These are phyloP conservation scores for Sapayoa aenigma DNA, from an alignment of 2,113 vertebrate species.

Conservation along the genomic window DNA sequence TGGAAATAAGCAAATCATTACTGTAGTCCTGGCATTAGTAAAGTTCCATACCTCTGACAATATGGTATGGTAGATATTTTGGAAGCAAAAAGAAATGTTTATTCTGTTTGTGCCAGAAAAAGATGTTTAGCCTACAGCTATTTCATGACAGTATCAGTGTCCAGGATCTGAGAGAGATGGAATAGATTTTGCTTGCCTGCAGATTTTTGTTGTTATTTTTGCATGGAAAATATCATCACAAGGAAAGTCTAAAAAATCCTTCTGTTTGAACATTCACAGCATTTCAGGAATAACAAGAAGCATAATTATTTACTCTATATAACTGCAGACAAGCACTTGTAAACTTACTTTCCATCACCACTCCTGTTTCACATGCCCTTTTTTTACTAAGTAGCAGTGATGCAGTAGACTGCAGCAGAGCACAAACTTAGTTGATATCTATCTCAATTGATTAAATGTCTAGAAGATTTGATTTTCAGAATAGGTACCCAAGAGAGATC, in stretches of 20 bases:
- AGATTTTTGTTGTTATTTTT: background rate
- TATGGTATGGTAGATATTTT: background rate
- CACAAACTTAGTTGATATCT: slow-evolving; percentile 28
- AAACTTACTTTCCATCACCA: background rate
- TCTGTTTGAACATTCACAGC: background rate
- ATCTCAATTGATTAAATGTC: slow-evolving; percentile 68
- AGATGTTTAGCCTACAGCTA: background rate
- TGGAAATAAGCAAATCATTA: background rate
- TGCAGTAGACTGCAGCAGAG: background rate
- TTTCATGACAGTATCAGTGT: background rate
- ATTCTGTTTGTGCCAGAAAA: background rate
- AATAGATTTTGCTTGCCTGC: background rate
- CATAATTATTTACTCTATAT: background rate
- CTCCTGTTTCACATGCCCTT: background rate
- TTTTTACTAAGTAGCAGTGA: background rate
- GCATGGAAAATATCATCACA: background rate
- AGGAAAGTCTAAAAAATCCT: background rate
- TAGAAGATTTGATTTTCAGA: slow-evolving; percentile 51
- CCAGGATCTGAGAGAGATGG: background rate
- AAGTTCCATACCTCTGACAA: background rate
- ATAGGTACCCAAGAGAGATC: slow-evolving; percentile 26
- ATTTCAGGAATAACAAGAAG: background rate
- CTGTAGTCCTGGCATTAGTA: background rate
- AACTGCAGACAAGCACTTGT: background rate
- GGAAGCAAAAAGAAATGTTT: background rate